Base-by-base conservation (phyloP, 2,888 invertebrate species). In the Hypomecis atomaria region DNA sequence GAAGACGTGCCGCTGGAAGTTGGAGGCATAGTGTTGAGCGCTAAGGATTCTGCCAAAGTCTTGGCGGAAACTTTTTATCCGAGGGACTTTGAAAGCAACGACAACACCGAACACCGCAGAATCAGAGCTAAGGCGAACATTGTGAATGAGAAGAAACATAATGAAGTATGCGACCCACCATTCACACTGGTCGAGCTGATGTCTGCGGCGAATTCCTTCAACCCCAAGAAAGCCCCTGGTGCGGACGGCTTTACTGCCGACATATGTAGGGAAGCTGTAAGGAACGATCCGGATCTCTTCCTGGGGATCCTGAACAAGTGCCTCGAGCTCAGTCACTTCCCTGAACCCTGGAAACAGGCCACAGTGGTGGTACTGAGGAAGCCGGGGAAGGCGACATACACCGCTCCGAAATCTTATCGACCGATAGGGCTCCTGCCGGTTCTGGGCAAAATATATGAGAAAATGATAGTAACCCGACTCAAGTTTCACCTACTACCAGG, bases 1-100 rank as follows among this genome's bases (percentile, higher is more conserved):
- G 62, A 59, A 5, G 66, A 66, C 13, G 5, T 48, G 5, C 56
- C 53, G 4, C 8, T 66, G 36, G 43, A 40, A 11, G n/a, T 4
- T n/a, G 11, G 11, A 8, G 13, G 60, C 36, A 5, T 0, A 6
- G 10, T 10, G 3, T 34, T 65, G n/a, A 47, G 55, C 11, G 10
- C 58, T 1, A 4, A 44, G 45, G 48, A 13, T 6, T 59, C 64
- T 0, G 52, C 23, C 1, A n/a, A n/a, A 44, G 5, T 44, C 5
- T n/a, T 44, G 9, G 44, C 44, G 6, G 44, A 23, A 23, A 47
- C 23, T 9, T 47, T 47, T 5, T 47, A 47, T 10, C 47, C 47
- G 47, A 6, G 23, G 7, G 47, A 47, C 33, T 23, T 47, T 4
- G 10, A 23, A 23, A 23, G 6, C 4, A 47, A 1, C 33, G 47